A percentile compares a stretch with the other conserved stretches of the same genome.
These are phyloP conservation scores for Anoplopoma fimbria DNA, from an alignment of 2,113 vertebrate species.

Conservation along the genomic window DNA sequence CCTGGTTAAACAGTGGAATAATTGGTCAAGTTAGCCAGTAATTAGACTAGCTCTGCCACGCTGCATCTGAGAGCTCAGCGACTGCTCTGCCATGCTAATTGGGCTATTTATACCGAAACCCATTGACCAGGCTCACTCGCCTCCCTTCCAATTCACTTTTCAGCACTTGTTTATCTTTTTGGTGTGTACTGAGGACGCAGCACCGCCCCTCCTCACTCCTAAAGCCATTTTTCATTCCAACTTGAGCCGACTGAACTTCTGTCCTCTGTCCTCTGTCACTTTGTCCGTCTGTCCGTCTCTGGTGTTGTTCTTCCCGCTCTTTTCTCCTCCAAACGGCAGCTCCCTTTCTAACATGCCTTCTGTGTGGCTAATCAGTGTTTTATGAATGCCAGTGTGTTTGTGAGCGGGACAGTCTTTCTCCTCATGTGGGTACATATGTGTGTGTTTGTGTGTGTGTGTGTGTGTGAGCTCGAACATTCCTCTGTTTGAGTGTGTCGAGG, in stretches of 20 bases:
- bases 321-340: constrained; percentile 10
- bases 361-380: constrained; percentile 62
- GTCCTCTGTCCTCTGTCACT: constrained; percentile 31
- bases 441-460: constrained; percentile 1
- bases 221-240: constrained; percentile 62
- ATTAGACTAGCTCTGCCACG: constrained; percentile 72
- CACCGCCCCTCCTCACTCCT: constrained; percentile 14
- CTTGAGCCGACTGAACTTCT: constrained; percentile 56
- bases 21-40: constrained; percentile 78
- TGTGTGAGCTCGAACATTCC: constrained; percentile 28
- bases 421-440: constrained; percentile 18
- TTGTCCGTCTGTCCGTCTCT: no score
- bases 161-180: constrained; percentile 68
- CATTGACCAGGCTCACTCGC: constrained; percentile 66
- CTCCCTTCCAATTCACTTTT: constrained; percentile 63
- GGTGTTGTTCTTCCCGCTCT: constrained; percentile 20
- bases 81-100: constrained; percentile 71
- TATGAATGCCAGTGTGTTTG: constrained; percentile 51
- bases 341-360: constrained; percentile 32
- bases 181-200: constrained; percentile 46
- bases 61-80: constrained; percentile 57
- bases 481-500: constrained; percentile 22
- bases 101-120: constrained; percentile 76
- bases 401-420: constrained; percentile 11
- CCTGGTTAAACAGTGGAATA: constrained; percentile 79